Evolutionary conservation across 2,113 vertebrate species (phyloP).

Genomic region (Cheirogaleus medius): DNA sequence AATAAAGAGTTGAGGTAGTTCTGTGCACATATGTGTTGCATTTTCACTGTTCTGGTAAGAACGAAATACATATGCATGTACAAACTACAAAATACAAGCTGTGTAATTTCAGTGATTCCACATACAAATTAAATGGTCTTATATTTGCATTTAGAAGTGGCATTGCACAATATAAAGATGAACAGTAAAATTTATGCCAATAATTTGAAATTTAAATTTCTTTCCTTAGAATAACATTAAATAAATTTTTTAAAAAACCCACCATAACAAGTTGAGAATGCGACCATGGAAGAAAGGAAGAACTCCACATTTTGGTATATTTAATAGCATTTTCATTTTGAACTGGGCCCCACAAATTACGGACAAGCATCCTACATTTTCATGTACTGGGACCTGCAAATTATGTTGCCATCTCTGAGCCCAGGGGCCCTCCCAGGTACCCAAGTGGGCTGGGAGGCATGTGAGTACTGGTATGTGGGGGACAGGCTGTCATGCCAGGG

Average conservation of each 20-base stretch:
- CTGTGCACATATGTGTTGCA: neutral
- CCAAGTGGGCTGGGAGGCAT: neutral
- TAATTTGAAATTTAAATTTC: slow-evolving; percentile 37
- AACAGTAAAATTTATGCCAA: slow-evolving; percentile 10
- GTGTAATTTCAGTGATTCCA: slow-evolving; percentile 16
- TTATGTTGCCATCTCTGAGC: neutral
- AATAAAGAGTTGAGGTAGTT: neutral
- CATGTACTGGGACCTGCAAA: neutral
- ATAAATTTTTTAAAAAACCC: neutral
- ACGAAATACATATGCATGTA: slow-evolving; percentile 7
- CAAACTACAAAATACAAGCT: neutral
- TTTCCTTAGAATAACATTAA: slow-evolving; percentile 22
- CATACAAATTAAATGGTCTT: slow-evolving; percentile 6
- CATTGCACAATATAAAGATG: slow-evolving; percentile 25
- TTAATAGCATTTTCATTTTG: neutral
- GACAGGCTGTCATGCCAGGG: neutral
- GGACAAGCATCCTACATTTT: neutral
- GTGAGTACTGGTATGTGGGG: neutral
- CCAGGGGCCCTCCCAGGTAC: neutral
- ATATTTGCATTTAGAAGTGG: slow-evolving; percentile 65
- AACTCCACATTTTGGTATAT: neutral
- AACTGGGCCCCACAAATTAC: neutral
- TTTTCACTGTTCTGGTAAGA: neutral
- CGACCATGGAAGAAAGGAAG: neutral
- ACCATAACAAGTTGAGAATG: neutral